Conservation (phyloP, 2,797 vertebrate genomes). For the Cheirogaleus major region DNA sequence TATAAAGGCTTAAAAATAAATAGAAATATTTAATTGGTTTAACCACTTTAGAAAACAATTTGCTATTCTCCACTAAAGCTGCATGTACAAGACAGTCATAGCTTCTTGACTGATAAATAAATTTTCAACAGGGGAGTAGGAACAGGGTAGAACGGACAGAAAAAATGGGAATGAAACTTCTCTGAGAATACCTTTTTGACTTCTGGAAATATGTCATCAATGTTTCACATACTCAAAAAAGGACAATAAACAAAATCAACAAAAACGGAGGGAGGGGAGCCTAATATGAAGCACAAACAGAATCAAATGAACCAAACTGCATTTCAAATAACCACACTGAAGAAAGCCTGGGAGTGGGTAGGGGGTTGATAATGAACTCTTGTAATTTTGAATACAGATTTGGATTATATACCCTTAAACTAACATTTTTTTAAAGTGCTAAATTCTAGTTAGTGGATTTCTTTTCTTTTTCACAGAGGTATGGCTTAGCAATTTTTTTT, state of each 20-base stretch:
- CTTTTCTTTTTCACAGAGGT: constrained; percentile 7
- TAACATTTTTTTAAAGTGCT: background rate
- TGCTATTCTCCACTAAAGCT: background rate
- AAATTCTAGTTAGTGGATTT: constrained; percentile 1
- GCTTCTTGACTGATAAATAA: background rate
- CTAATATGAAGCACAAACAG: background rate
- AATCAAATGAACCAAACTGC: background rate
- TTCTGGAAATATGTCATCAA: constrained; percentile 4
- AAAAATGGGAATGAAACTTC: background rate
- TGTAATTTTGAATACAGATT: background rate
- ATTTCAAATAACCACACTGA: background rate
- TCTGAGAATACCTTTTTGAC: background rate
- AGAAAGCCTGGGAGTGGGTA: background rate
- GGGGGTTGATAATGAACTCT: background rate
- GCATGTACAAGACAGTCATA: background rate
- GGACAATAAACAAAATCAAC: constrained; percentile 6
- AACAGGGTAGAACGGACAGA: background rate
- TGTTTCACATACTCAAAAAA: background rate
- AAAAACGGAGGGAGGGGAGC: background rate
- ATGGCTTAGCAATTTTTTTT: background rate
- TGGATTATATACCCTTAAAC: background rate
- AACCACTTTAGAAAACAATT: background rate
- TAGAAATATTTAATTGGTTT: background rate
- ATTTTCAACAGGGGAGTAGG: background rate
- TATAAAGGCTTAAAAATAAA: constrained; percentile 3